phyloP scores from a whole-genome alignment of 2,888 invertebrate species.

The Drosophila meridiana region DNA sequence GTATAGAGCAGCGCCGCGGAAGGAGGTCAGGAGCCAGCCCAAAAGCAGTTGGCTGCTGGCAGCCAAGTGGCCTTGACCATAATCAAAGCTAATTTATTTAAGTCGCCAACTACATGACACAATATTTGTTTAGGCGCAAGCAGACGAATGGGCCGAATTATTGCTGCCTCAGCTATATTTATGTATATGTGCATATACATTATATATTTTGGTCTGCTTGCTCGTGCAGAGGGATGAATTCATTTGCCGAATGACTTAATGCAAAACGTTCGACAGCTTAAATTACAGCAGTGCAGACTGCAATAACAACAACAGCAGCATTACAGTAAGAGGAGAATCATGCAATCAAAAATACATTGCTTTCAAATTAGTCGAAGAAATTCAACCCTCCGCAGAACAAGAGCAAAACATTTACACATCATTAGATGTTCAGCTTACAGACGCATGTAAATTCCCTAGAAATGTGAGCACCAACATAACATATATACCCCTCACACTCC shows the following conservation, averaged over 20 bases:
- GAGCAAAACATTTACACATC: conserved; percentile 60
- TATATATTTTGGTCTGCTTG: conserved; percentile 21
- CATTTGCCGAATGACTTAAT: conserved; percentile 9
- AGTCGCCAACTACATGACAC: conserved; percentile 67
- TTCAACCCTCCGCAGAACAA: conserved; percentile 22
- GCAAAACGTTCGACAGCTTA: background rate
- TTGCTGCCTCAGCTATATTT: conserved; percentile 55
- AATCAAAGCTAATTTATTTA: conserved; percentile 77
- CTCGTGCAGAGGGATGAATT: conserved; percentile 10
- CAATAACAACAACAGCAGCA: background rate
- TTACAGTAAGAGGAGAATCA: conserved; percentile 11
- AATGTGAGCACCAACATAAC: conserved; percentile 11
- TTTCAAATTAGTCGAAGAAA: conserved; percentile 41
- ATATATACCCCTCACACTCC: conserved; percentile 17
- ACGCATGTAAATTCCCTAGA: conserved; percentile 37
- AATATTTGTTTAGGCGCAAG: conserved; percentile 56
- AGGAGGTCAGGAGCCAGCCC: conserved; percentile 11
- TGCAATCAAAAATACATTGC: conserved; percentile 68
- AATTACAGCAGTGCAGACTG: conserved; percentile 28
- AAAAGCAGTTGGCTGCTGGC: background rate
- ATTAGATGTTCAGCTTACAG: conserved; percentile 60
- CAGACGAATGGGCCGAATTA: conserved; percentile 54
- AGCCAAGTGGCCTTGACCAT: conserved; percentile 58
- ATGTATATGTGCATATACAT: background rate
- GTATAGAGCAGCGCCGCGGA: conserved; percentile 37